Conservation (phyloP, 2,113 vertebrate genomes). For the Eulemur rufifrons region DNA sequence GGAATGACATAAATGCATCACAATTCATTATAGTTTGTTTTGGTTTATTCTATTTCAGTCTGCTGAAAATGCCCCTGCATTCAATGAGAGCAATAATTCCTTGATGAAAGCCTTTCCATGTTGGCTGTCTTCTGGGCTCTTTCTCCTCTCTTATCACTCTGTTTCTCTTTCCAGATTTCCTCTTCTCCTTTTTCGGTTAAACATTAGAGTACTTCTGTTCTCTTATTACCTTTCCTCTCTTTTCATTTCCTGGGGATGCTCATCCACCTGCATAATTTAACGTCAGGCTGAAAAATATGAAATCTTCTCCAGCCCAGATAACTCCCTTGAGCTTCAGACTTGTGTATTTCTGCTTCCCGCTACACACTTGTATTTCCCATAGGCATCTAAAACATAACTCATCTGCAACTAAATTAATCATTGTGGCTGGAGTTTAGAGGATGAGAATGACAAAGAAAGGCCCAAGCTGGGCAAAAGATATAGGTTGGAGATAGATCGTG, state of each 20-base stretch:
- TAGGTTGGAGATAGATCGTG: neutral
- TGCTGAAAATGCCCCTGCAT: neutral
- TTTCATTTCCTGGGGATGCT: neutral
- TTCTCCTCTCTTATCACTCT: neutral
- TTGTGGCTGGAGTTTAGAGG: neutral
- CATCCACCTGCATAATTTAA: neutral
- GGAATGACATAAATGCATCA: neutral
- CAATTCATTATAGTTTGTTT: neutral
- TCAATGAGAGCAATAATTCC: neutral
- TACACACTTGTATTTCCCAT: neutral
- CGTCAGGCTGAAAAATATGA: neutral
- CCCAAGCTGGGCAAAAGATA: neutral
- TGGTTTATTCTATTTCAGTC: neutral
- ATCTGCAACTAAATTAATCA: neutral
- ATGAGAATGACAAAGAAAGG: neutral
- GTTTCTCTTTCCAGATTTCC: neutral
- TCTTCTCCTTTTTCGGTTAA: neutral
- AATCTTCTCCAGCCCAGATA: neutral
- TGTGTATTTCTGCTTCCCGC: neutral
- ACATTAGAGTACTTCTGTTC: neutral
- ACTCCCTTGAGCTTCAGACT: neutral
- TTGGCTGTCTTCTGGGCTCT: neutral
- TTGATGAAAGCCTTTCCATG: neutral
- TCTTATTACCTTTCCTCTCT: neutral
- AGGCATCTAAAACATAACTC: neutral